Percentiles rank a stretch among this genome's conserved stretches.
These are phyloP conservation scores for Cephonodes hylas DNA, from an alignment of 2,888 invertebrate genomes.

Conservation along the genomic window DNA sequence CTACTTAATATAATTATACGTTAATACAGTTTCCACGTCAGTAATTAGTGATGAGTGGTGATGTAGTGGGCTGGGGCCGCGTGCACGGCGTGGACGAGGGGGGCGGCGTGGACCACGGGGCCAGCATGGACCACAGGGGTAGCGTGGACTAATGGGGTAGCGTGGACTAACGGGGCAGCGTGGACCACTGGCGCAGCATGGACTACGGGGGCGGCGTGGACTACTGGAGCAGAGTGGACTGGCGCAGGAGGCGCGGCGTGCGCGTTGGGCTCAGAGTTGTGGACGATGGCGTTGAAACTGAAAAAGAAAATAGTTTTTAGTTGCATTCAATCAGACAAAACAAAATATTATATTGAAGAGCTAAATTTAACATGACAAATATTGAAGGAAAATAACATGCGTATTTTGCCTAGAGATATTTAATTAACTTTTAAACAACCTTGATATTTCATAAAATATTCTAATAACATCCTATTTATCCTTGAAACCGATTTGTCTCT, in stretches of 20 bases:
- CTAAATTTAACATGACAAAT: too few relatives aligned
- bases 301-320: not conserved
- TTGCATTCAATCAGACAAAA: not conserved
- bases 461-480: too few relatives aligned
- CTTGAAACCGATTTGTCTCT: not conserved
- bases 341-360: too few relatives aligned
- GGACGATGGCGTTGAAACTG: conserved; percentile 74
- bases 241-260: conserved; percentile 50
- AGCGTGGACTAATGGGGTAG: conserved; percentile 27
- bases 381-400: too few relatives aligned
- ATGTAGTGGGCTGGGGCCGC: conserved; percentile 44
- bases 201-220: conserved; percentile 29
- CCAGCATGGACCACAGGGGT: conserved; percentile 25
- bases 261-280: conserved; percentile 62
- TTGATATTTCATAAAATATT: not conserved
- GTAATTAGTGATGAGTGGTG: conserved; percentile 53
- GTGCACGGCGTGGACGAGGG: conserved; percentile 24
- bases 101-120: conserved; percentile 26
- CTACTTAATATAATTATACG: conserved; percentile 30
- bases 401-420: not conserved
- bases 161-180: conserved; percentile 33
- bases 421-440: not conserved
- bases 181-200: conserved; percentile 31
- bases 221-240: conserved; percentile 29
- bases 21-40: conserved; percentile 28